Base-by-base conservation (phyloP, 2,797 vertebrate genomes). In the Bradypodion ventrale region DNA sequence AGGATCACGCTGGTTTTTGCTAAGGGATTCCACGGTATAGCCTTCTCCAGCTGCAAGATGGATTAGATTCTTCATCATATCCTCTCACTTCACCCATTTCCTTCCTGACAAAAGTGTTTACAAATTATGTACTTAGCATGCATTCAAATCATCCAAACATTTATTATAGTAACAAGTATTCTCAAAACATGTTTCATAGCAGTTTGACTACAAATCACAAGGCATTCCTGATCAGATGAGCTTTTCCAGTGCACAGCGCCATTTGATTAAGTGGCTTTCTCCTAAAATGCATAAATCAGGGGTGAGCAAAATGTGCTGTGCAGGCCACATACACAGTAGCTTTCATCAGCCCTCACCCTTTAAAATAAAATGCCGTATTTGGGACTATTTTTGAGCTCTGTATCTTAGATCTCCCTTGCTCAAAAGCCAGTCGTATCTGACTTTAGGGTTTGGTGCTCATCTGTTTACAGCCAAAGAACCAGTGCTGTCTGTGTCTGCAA, bases 1-100 rank as follows among this genome's bases (percentile, higher is more conserved):
- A 19, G 29, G 29, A 25, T 73, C 70, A 73, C 42, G 46, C 42
- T 44, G 40, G 25, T 69, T 72, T 44, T 27, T 4, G 7, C 69
- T 73, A n/a, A 13, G 70, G 70, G 27, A 73, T 44, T 73, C 27
- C 42, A 10, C 5, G 29, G 40, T 29, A 8, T 15, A 46, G 23
- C 42, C n/a, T 73, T 29, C 27, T 46, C 27, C 42, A 46, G 42
- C 42, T 73, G 42, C 44, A 66, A 79, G 25, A 49, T 68, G 23
- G 49, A 35, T 66, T 79, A 66, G n/a, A 46, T 7, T 79, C 62
- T 79, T 79, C 63, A 66, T 66, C 77, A 79, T 21, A 65, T 15
- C 62, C 32, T 66, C 60, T 46, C n/a, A 44, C 42, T 78, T 32
- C n/a, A 79, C 1, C 32, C 15, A 66, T 37, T 77, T n/a, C 25